phyloP scores from a whole-genome alignment of 2,113 vertebrate genomes.

The Ciconia boyciana region DNA sequence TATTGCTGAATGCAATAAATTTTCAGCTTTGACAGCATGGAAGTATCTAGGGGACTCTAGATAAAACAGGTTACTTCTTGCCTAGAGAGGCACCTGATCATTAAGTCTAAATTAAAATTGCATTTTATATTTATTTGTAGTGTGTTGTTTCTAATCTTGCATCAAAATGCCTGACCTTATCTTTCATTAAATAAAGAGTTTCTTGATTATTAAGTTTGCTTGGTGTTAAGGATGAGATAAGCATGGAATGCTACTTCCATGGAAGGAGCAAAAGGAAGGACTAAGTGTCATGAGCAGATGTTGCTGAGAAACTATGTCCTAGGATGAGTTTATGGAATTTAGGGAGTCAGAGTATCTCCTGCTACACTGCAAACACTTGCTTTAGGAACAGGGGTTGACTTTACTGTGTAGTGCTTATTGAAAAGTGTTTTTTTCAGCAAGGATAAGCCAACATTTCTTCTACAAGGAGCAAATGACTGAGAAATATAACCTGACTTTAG shows the following conservation, averaged over 20 bases:
- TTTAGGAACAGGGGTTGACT: not conserved
- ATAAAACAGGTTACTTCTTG: not conserved
- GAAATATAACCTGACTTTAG: not conserved
- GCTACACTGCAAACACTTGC: not conserved
- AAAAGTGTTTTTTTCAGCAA: not conserved
- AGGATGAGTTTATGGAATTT: not conserved
- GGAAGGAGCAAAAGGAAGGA: not conserved
- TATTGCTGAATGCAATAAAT: not conserved
- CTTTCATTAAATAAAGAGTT: not conserved
- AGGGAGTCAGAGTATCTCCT: not conserved
- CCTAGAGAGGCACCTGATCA: not conserved
- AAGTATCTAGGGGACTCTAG: not conserved
- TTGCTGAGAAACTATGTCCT: not conserved
- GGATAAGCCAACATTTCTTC: not conserved
- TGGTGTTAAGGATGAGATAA: not conserved
- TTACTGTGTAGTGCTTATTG: not conserved
- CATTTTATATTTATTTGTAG: not conserved
- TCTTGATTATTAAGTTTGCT: not conserved
- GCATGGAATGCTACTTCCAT: not conserved
- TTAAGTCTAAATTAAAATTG: not conserved
- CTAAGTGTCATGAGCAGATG: not conserved
- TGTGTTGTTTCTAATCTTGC: not conserved
- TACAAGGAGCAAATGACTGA: not conserved
- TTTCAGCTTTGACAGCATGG: not conserved
- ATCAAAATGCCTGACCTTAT: not conserved